Base-by-base conservation (phyloP, 2,888 invertebrate species). In the Machimus rusticus region DNA sequence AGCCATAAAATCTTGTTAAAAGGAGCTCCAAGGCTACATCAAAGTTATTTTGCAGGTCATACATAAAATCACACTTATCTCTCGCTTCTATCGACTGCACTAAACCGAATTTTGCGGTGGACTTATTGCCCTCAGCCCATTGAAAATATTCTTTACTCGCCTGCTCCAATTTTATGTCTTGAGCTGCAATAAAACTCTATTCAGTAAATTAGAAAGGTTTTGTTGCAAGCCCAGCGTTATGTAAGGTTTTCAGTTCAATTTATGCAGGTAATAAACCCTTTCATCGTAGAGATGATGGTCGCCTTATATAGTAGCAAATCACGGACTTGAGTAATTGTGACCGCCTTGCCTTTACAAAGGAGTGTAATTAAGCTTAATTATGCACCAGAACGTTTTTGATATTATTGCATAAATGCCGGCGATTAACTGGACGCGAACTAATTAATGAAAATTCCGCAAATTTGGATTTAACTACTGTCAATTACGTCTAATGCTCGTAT, bases 161-260 rank as follows among this genome's bases (percentile, higher is more conserved):
- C 66, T 66, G 66, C 28, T 66, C 66, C 66, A 66, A 28, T 66
- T 66, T 66, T 66, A 66, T 66, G 12, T 66, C 66, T 46, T 14
- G 43, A 46, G 43, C 43, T 8, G 66, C 28, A 66, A 66, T 66
- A 66, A 66, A 66, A 66, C 19, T n/a, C 66, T 43, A 78, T 78
- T 78, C 78, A 79, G 16, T 51, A 79, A 46, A 51, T 46, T 79
- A 46, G 79, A 79, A 79, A 79, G 79, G 51, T 51, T 79, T 79
- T 46, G 31, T 28, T 79, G 43, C 28, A 51, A 79, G 46, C 16
- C 19, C 79, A 46, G 28, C 66, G 31, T 79, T 79, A 79, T 79
- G 51, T 28, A 79, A 79, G 19, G 23, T 16, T 51, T 46, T 31
- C 14, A 79, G 16, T 79, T 23, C 51, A 28, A 79, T 79, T 51